These are phyloP conservation scores for Baronia brevicornis DNA, from an alignment of 2,888 invertebrate genomes.

Conservation along the genomic window DNA sequence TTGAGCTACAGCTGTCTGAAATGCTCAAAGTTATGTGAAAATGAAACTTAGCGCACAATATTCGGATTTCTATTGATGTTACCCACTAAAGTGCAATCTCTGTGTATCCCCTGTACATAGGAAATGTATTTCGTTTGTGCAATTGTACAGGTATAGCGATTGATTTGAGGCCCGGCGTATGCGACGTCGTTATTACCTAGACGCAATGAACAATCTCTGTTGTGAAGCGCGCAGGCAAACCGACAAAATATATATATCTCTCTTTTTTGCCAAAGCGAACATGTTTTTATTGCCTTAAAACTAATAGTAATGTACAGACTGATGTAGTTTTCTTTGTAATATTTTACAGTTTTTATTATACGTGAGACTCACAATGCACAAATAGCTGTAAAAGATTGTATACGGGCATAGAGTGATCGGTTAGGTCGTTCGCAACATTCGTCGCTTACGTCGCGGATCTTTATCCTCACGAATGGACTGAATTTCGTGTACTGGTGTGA, in stretches of 20 bases:
- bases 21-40: constrained; percentile 72
- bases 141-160: constrained; percentile 53
- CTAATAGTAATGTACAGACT: constrained; percentile 16
- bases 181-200: neutral
- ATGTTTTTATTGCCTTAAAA: constrained; percentile 14
- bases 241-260: constrained; percentile 7
- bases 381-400: constrained; percentile 4
- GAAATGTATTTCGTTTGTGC: constrained; percentile 53
- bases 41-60: constrained; percentile 74
- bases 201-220: constrained; percentile 1
- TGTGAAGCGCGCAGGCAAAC: constrained; percentile 3
- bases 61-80: constrained; percentile 66
- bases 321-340: constrained; percentile 16
- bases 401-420: constrained; percentile 1
- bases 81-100: constrained; percentile 62
- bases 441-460: constrained; percentile 33
- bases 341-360: constrained; percentile 13
- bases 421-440: constrained; percentile 20
- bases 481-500: constrained; percentile 53
- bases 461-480: constrained; percentile 56
- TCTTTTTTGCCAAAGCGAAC: constrained; percentile 15
- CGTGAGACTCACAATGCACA: constrained; percentile 7
- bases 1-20: constrained; percentile 65
- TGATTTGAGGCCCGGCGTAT: constrained; percentile 4
- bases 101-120: constrained; percentile 65